Evolutionary conservation across 2,888 invertebrate species (phyloP).

Genomic region (Dolomedes plantarius): DNA sequence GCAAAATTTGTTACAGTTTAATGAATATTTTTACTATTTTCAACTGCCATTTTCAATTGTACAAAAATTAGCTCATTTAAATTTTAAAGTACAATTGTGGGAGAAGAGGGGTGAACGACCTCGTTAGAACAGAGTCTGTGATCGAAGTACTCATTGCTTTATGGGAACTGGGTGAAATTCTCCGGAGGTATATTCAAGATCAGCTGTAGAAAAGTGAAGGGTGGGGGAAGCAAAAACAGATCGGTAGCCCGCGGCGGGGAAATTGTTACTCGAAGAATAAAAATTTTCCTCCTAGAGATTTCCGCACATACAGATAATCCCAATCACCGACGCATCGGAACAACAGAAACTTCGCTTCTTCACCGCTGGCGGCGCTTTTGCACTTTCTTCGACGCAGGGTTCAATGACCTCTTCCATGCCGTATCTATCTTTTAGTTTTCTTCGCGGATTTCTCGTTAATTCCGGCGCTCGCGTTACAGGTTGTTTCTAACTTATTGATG

Average conservation of each 20-base stretch:
- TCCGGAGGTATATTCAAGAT: background rate
- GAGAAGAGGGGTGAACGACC: background rate
- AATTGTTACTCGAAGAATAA: background rate
- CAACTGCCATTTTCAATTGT: too few relatives aligned
- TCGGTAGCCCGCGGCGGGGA: background rate
- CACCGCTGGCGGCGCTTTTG: constrained; percentile 13
- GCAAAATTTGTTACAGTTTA: too few relatives aligned
- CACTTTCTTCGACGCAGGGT: constrained; percentile 10
- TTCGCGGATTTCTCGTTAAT: background rate
- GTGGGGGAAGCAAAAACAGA: background rate
- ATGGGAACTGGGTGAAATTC: background rate
- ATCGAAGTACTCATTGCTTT: background rate
- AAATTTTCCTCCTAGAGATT: background rate
- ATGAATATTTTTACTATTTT: too few relatives aligned
- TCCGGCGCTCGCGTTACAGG: background rate
- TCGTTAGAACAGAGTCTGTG: background rate
- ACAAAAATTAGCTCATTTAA: too few relatives aligned
- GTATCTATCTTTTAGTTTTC: constrained; percentile 12
- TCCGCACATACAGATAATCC: background rate
- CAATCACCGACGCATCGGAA: background rate
- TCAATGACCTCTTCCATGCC: constrained; percentile 10
- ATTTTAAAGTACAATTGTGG: too few relatives aligned
- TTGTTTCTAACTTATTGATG: constrained; percentile 3
- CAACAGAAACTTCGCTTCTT: background rate
- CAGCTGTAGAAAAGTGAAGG: background rate